Conservation (phyloP, 2,797 vertebrate species). For the Anolis apletophallus region DNA sequence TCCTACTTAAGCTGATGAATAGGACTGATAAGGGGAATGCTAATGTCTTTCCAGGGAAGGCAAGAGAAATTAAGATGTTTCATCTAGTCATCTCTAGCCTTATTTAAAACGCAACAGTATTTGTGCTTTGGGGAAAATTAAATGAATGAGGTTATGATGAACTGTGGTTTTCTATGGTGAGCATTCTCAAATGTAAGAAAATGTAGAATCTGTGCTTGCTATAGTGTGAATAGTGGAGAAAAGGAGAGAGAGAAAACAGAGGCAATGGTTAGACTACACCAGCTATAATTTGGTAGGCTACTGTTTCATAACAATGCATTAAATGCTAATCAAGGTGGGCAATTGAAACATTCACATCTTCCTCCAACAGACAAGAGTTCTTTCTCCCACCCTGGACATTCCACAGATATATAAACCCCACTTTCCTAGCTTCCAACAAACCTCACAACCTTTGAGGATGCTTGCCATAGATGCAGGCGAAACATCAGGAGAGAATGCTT, state of each 20-base stretch:
- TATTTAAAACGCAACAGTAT: conserved; percentile 45
- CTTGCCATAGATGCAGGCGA: no score
- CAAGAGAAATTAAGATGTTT: background rate
- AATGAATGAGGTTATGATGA: conserved; percentile 33
- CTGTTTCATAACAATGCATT: background rate
- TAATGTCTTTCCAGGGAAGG: conserved; percentile 31
- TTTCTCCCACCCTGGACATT: no score
- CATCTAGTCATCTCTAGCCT: conserved; percentile 33
- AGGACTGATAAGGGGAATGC: conserved; percentile 17
- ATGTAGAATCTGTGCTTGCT: background rate
- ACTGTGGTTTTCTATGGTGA: conserved; percentile 36
- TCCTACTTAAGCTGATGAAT: conserved; percentile 34
- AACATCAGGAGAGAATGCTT: no score
- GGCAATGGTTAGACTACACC: background rate
- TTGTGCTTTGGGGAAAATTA: conserved; percentile 49
- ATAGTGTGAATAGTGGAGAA: background rate
- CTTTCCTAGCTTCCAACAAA: no score
- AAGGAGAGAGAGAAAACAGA: background rate
- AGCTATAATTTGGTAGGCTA: background rate
- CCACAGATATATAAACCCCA: no score
- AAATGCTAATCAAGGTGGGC: no score
- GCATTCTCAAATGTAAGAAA: background rate
- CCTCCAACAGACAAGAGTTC: no score
- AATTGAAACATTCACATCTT: no score
- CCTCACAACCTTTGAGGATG: no score